These are phyloP conservation scores for Aurelia aurita complex sp. Pacific DNA, from an alignment of 30 jellyfish, hydroid and myxozoan species.

Conservation along the genomic window DNA sequence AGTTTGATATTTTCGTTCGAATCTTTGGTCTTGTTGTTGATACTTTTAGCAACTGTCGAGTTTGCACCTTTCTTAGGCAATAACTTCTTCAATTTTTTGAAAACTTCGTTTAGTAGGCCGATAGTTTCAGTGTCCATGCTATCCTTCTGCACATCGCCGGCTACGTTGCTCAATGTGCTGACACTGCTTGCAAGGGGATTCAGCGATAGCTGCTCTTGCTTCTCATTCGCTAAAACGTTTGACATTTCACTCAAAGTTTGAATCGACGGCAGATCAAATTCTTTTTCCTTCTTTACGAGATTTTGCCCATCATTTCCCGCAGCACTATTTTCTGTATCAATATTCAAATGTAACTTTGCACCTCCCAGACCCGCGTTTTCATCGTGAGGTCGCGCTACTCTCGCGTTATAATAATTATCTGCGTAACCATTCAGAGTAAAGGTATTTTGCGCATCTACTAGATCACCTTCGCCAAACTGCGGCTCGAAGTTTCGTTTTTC, in stretches of 20 bases:
- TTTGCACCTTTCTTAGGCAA: slow-evolving; percentile 43
- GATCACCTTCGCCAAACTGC: slow-evolving; percentile 39
- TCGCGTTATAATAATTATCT: slow-evolving; percentile 26
- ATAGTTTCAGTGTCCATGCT: slow-evolving; percentile 64
- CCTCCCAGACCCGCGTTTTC: slow-evolving; percentile 18
- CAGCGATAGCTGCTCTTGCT: slow-evolving; percentile 32
- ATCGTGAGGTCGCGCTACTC: slow-evolving; percentile 6
- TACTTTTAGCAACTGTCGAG: slow-evolving; percentile 1
- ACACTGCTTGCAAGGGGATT: slow-evolving; percentile 70
- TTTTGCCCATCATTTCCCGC: slow-evolving; percentile 1
- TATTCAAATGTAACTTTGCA: slow-evolving; percentile 43
- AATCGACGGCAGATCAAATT: slow-evolving; percentile 12
- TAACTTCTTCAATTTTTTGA: slow-evolving; percentile 43
- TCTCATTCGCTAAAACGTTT: slow-evolving; percentile 27
- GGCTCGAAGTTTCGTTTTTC: slow-evolving; percentile 68
- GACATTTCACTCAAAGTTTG: slow-evolving; percentile 2
- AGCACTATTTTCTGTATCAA: slow-evolving; percentile 7
- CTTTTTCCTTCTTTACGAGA: not conserved
- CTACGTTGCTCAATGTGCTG: slow-evolving; percentile 45
- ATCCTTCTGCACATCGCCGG: slow-evolving; percentile 38
- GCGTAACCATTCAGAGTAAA: slow-evolving; percentile 4
- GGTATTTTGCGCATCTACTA: slow-evolving; percentile 15
- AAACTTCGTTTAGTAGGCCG: slow-evolving; percentile 66
- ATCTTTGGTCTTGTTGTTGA: slow-evolving; percentile 1
- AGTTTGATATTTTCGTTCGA: not conserved